These are phyloP conservation scores for Meteorus cinctellus DNA, from an alignment of 2,888 invertebrate species.

Conservation along the genomic window DNA sequence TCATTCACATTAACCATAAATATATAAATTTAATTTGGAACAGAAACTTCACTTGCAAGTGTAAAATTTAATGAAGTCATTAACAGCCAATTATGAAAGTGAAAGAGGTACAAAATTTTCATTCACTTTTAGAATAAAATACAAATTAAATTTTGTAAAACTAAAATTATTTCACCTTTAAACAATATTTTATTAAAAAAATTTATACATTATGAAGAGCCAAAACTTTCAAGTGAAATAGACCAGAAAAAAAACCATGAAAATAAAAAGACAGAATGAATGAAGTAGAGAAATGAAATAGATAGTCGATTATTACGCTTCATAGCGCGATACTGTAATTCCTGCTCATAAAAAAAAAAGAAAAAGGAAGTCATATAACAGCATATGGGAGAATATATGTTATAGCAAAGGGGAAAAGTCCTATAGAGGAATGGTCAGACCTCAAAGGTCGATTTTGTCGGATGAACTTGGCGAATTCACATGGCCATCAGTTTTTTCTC, in stretches of 20 bases:
- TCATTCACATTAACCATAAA: too few relatives aligned
- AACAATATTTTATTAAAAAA: not conserved
- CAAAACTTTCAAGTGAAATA: not conserved
- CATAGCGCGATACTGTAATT: slow-evolving; percentile 18
- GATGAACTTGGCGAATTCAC: slow-evolving; percentile 60
- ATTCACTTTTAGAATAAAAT: not conserved
- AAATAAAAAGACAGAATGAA: not conserved
- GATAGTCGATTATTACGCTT: slow-evolving; percentile 19
- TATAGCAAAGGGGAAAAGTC: slow-evolving; percentile 15
- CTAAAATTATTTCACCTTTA: slow-evolving; percentile 6
- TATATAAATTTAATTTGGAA: too few relatives aligned
- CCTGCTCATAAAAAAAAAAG: slow-evolving; percentile 30
- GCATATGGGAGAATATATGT: not conserved
- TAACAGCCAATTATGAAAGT: too few relatives aligned
- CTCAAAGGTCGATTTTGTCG: slow-evolving; percentile 66
- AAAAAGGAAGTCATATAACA: slow-evolving; percentile 6
- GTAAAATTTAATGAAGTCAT: too few relatives aligned
- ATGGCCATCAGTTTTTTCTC: not conserved
- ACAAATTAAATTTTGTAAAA: not conserved
- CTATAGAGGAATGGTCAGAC: slow-evolving; percentile 51
- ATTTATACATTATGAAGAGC: not conserved
- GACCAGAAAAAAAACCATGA: not conserved
- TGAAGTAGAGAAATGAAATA: not conserved
- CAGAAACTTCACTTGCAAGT: too few relatives aligned
- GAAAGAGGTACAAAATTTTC: not conserved